Evolutionary conservation across 2,888 invertebrate genomes (phyloP).

Genomic region (Ligdia adustata): DNA sequence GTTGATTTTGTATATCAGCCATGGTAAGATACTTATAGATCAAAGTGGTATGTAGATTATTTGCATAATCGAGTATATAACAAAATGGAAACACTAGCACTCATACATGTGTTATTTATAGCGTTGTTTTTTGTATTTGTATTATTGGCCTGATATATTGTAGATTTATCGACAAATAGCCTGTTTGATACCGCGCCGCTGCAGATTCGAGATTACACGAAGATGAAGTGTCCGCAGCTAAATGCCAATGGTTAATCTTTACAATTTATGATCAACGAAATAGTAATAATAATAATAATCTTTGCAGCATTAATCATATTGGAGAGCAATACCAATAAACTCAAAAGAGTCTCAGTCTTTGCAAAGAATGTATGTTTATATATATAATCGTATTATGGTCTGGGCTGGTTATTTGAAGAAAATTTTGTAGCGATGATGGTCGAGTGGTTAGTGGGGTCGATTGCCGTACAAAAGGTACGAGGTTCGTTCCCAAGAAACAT

Average conservation of each 20-base stretch:
- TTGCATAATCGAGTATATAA: too few species aligned
- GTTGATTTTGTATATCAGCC: too few species aligned
- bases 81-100: slow-evolving; percentile 33
- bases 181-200: slow-evolving; percentile 25
- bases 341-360: too few species aligned
- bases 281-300: slow-evolving; percentile 22
- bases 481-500: too few species aligned
- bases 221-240: slow-evolving; percentile 26
- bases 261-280: slow-evolving; percentile 24
- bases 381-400: too few species aligned
- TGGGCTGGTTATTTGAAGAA: too few species aligned
- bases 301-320: slow-evolving; percentile 20
- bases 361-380: too few species aligned
- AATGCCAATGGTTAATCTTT: slow-evolving; percentile 30
- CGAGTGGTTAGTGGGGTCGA: too few species aligned
- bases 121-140: slow-evolving; percentile 39
- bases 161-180: slow-evolving; percentile 36
- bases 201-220: slow-evolving; percentile 31
- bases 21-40: too few species aligned
- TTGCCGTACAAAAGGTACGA: too few species aligned
- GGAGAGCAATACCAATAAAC: slow-evolving; percentile 5
- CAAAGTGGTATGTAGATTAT: too few species aligned
- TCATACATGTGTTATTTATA: slow-evolving; percentile 71
- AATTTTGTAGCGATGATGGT: too few species aligned
- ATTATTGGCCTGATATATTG: slow-evolving; percentile 36